These are phyloP conservation scores for Drosophila melanosoma DNA, from an alignment of 2,888 invertebrate genomes.

Conservation along the genomic window DNA sequence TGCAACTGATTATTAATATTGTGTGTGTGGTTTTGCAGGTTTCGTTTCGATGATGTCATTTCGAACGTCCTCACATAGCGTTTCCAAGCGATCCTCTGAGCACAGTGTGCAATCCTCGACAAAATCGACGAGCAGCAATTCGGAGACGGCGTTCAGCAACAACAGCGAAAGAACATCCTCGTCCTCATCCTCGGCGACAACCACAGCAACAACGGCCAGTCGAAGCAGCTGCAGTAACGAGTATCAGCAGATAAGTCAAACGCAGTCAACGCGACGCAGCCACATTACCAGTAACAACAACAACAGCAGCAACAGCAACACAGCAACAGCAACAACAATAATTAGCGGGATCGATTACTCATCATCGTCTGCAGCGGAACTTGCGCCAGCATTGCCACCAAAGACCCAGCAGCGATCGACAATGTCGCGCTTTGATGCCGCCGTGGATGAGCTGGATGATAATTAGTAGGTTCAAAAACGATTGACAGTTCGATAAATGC, in stretches of 20 bases:
- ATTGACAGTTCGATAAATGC: not conserved
- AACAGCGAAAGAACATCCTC: conserved; percentile 67
- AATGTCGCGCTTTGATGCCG: conserved; percentile 89
- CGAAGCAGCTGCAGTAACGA: conserved; percentile 57
- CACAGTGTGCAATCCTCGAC: conserved; percentile 86
- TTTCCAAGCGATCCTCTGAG: conserved; percentile 87
- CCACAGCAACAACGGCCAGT: conserved; percentile 46
- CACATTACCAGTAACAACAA: conserved; percentile 44
- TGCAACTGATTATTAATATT: not conserved
- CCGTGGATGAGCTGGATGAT: conserved; percentile 86
- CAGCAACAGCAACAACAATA: conserved; percentile 45
- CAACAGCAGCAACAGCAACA: conserved; percentile 17
- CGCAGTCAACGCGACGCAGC: conserved; percentile 48
- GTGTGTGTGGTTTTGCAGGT: conserved; percentile 80
- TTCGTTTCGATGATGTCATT: conserved; percentile 88
- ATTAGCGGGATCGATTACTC: conserved; percentile 26
- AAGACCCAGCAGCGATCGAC: conserved; percentile 46
- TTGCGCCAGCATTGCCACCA: conserved; percentile 71
- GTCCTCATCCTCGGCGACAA: conserved; percentile 37
- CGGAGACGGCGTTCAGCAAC: conserved; percentile 75
- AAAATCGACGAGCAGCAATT: conserved; percentile 81
- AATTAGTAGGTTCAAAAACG: conserved; percentile 77
- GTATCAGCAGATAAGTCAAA: conserved; percentile 60
- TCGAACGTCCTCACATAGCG: conserved; percentile 88
- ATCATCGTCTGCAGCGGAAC: conserved; percentile 47